Percentiles rank a stretch among this genome's conserved stretches.
Conservation (phyloP, 2,888 invertebrate species). For the Hyppa rectilinea region DNA sequence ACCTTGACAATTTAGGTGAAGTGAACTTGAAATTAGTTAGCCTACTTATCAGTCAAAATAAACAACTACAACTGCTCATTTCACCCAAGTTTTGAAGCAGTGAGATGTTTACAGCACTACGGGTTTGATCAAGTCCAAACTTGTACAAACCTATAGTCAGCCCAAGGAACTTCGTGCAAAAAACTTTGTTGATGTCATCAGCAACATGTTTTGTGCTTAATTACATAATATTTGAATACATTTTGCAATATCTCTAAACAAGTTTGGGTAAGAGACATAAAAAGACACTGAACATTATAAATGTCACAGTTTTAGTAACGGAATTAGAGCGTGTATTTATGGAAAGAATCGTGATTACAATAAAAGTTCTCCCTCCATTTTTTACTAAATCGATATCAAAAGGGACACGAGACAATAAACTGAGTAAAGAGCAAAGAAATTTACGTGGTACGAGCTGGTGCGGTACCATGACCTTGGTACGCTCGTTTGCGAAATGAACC, state of each 20-base stretch:
- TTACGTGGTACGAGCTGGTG: constrained; percentile 88
- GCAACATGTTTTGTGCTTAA: constrained; percentile 27
- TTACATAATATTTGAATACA: constrained; percentile 42
- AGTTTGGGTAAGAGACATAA: constrained; percentile 10
- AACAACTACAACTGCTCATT: too few species aligned
- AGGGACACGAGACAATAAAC: constrained; percentile 75
- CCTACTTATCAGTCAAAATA: too few species aligned
- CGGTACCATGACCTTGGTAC: constrained; percentile 86
- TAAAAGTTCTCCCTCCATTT: constrained; percentile 51
- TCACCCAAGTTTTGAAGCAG: too few species aligned
- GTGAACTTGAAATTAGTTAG: background rate
- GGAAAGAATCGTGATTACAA: constrained; percentile 26
- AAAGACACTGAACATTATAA: background rate
- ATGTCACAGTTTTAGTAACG: constrained; percentile 1
- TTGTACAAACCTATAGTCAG: constrained; percentile 36
- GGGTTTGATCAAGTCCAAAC: constrained; percentile 52
- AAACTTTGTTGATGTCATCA: constrained; percentile 48
- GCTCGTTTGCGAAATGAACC: constrained; percentile 79
- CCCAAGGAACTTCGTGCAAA: constrained; percentile 42
- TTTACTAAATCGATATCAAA: constrained; percentile 70
- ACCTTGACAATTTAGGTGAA: too few species aligned
- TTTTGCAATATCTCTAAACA: constrained; percentile 31
- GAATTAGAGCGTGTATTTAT: constrained; percentile 24
- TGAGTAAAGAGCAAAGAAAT: constrained; percentile 78
- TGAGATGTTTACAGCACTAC: background rate